Conservation (phyloP, 2,797 vertebrate genomes). For the Gobio occitaniae region DNA sequence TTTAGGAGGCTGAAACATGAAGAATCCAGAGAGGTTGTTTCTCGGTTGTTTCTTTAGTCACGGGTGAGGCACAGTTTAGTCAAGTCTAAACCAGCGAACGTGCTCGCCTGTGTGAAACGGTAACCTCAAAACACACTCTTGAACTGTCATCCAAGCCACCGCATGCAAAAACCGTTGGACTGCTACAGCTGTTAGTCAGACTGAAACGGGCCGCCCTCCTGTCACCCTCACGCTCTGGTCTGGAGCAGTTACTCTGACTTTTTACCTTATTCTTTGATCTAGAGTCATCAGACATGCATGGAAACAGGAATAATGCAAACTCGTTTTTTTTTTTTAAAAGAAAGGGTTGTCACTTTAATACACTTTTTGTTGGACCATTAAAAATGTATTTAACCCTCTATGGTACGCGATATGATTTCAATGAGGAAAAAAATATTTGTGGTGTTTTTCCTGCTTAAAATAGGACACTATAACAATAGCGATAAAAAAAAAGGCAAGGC, state of each 20-base stretch:
- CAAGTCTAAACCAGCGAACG: slow-evolving; percentile 36
- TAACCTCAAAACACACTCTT: slow-evolving; percentile 67
- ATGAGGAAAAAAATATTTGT: too few relatives aligned
- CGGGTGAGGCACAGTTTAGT: slow-evolving; percentile 42
- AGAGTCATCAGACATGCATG: neutral
- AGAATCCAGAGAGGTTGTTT: slow-evolving; percentile 19
- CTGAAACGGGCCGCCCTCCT: slow-evolving; percentile 58
- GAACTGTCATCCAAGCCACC: slow-evolving; percentile 64
- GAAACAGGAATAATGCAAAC: neutral
- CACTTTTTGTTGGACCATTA: neutral
- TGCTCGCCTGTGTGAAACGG: slow-evolving; percentile 48
- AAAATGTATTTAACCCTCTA: neutral
- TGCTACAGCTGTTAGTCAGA: slow-evolving; percentile 72
- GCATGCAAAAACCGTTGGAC: slow-evolving; percentile 66
- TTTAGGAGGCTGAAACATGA: neutral
- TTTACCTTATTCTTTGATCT: neutral
- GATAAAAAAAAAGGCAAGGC: too few relatives aligned
- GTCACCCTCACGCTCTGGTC: slow-evolving; percentile 37
- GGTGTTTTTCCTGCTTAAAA: too few relatives aligned
- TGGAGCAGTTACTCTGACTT: slow-evolving; percentile 31
- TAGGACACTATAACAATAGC: too few relatives aligned
- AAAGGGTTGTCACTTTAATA: neutral
- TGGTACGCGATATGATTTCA: too few relatives aligned
- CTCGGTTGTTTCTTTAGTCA: slow-evolving; percentile 41
- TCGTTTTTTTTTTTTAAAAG: too few relatives aligned